These are phyloP conservation scores for Lasioglossum figueresi DNA, from an alignment of 2,888 invertebrate species.

Conservation along the genomic window DNA sequence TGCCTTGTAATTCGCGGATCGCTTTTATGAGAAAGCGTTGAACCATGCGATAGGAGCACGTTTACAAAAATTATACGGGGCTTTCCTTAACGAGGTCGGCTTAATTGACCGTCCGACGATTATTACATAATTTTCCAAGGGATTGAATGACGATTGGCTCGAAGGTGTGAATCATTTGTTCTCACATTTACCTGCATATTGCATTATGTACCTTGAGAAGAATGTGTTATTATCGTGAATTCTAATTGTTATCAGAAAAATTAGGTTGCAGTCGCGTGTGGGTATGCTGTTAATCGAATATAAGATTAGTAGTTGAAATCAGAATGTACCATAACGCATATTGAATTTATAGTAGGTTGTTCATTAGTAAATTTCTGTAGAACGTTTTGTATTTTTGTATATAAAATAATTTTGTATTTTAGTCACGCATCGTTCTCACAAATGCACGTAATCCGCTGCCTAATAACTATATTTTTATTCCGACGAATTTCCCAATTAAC, in stretches of 20 bases:
- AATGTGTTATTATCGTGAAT: neutral
- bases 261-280: neutral
- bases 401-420: neutral
- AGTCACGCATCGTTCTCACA: neutral
- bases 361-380: neutral
- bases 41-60: constrained; percentile 13
- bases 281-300: neutral
- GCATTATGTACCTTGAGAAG: neutral
- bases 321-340: neutral
- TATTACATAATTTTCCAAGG: constrained; percentile 26
- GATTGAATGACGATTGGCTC: neutral
- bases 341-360: neutral
- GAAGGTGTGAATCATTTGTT: constrained; percentile 7
- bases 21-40: constrained; percentile 45
- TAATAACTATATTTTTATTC: neutral
- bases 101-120: constrained; percentile 25
- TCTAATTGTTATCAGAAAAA: neutral
- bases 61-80: constrained; percentile 32
- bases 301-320: neutral
- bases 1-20: constrained; percentile 13
- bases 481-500: neutral
- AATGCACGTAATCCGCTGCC: neutral
- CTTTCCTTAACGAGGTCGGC: constrained; percentile 28
- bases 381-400: neutral
- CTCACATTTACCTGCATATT: neutral